These are phyloP conservation scores for Anniella stebbinsi DNA, from an alignment of 2,797 vertebrate genomes.

Conservation along the genomic window DNA sequence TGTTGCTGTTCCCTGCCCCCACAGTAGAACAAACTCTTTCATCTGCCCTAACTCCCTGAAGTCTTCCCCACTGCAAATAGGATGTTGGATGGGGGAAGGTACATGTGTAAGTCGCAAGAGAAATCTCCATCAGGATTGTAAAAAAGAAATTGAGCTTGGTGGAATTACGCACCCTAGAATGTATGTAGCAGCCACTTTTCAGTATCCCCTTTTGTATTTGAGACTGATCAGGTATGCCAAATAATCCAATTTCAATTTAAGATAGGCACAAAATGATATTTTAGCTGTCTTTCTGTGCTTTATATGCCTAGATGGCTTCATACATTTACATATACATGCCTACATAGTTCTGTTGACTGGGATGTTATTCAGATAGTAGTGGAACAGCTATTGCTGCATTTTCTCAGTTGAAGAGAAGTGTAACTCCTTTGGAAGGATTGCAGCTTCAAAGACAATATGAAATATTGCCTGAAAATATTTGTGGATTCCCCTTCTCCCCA, in stretches of 20 bases:
- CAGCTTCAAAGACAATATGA: slow-evolving; percentile 26
- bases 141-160: not conserved
- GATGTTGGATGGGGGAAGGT: not conserved
- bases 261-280: not conserved
- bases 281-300: not conserved
- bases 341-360: not conserved
- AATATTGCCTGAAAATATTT: not conserved
- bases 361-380: not conserved
- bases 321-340: not conserved
- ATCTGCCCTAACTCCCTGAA: not conserved
- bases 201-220: too few relatives aligned
- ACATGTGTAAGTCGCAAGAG: too few relatives aligned
- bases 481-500: not conserved
- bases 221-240: too few relatives aligned
- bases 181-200: too few relatives aligned
- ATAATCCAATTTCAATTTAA: not conserved
- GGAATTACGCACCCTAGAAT: too few relatives aligned
- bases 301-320: not conserved
- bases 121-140: not conserved
- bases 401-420: not conserved
- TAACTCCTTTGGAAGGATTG: not conserved
- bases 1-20: too few relatives aligned
- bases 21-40: not conserved
- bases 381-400: not conserved
- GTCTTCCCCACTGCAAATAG: not conserved